Evolutionary conservation across 2,797 vertebrate species (phyloP).

Genomic region (Arrhamphus sclerolepis): DNA sequence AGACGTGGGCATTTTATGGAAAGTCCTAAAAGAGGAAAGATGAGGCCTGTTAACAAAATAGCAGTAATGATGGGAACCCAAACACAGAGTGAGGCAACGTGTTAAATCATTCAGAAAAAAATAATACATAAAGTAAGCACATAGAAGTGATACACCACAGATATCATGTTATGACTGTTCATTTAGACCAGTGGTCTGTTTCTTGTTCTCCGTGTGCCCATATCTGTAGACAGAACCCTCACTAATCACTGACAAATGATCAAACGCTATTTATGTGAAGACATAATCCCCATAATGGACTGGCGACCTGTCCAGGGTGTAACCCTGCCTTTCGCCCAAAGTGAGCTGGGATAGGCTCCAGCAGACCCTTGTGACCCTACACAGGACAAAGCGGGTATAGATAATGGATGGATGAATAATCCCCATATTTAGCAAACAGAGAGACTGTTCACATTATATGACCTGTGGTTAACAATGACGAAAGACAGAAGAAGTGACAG

Average conservation of each 20-base stretch:
- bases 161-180: conserved; percentile 2
- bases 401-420: too few species aligned
- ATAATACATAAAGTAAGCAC: neutral
- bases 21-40: conserved; percentile 14
- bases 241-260: conserved; percentile 29
- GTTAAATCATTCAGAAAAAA: conserved; percentile 10
- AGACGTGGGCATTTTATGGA: conserved; percentile 2
- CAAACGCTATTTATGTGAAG: conserved; percentile 28
- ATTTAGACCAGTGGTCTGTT: too few species aligned
- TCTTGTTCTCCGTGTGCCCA: neutral
- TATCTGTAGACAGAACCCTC: neutral
- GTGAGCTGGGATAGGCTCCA: too few species aligned
- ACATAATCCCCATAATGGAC: conserved; percentile 36
- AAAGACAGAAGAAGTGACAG: conserved; percentile 43
- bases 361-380: too few species aligned
- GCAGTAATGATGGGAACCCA: conserved; percentile 26
- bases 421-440: conserved; percentile 35
- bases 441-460: conserved; percentile 8
- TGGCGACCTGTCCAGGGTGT: too few species aligned
- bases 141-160: neutral
- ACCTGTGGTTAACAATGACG: conserved; percentile 32
- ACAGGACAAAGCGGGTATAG: too few species aligned
- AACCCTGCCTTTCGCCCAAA: too few species aligned
- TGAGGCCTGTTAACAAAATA: conserved; percentile 7
- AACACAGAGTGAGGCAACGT: neutral